Percentiles rank a stretch among this genome's conserved stretches.
Conservation (phyloP, 1,140 invertebrate genomes). For the Zaprionus africanus region DNA sequence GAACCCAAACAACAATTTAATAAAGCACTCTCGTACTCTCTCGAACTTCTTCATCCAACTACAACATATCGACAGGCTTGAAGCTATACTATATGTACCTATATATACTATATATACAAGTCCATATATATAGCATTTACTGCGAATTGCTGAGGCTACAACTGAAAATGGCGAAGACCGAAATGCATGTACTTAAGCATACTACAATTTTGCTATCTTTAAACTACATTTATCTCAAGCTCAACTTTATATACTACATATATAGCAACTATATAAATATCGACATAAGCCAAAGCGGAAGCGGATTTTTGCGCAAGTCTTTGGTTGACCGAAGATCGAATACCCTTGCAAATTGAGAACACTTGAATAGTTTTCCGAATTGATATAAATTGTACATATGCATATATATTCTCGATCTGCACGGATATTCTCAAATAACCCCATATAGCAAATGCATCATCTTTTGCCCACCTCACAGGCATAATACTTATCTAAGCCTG, state of each 20-base stretch:
- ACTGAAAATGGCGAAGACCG: conserved; percentile 23
- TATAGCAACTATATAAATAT: conserved; percentile 4
- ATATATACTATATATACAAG: neutral
- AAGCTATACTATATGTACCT: conserved; percentile 23
- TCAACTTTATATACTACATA: conserved; percentile 8
- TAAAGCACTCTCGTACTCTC: conserved; percentile 50
- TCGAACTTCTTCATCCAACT: conserved; percentile 47
- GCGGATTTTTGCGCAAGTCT: neutral
- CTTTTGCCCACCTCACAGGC: conserved; percentile 21
- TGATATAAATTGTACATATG: neutral
- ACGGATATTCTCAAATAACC: neutral
- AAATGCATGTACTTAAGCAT: conserved; percentile 48
- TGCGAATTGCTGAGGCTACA: conserved; percentile 18
- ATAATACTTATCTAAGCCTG: conserved; percentile 12
- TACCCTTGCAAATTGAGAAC: conserved; percentile 4
- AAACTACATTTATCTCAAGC: conserved; percentile 28
- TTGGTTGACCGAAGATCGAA: conserved; percentile 20
- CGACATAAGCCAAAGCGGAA: conserved; percentile 11
- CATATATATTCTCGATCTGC: conserved; percentile 2
- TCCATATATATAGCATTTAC: conserved; percentile 11
- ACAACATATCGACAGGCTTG: conserved; percentile 25
- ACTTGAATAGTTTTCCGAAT: neutral
- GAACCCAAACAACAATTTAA: conserved; percentile 49
- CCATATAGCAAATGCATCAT: conserved; percentile 8
- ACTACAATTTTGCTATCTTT: conserved; percentile 39